These are phyloP conservation scores for Mus spretus DNA, from an alignment of 2,797 vertebrate species.

Conservation along the genomic window DNA sequence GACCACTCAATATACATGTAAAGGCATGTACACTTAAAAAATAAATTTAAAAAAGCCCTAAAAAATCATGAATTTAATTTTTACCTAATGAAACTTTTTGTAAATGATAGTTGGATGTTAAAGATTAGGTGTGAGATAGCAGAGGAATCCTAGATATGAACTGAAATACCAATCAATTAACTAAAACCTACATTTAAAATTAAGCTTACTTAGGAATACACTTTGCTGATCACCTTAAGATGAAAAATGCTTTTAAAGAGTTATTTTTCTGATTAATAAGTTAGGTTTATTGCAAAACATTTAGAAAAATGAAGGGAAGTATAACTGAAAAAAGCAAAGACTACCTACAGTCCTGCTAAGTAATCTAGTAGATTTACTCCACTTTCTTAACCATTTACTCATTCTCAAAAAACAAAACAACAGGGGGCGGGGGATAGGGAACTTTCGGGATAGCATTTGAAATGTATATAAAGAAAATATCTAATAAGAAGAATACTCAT, in stretches of 20 bases:
- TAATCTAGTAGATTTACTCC: not conserved
- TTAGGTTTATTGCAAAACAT: slow-evolving; percentile 27
- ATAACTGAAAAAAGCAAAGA: slow-evolving; percentile 24
- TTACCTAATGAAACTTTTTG: not conserved
- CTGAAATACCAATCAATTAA: slow-evolving; percentile 9
- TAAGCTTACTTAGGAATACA: not conserved
- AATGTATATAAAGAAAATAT: too few species aligned
- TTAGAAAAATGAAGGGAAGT: slow-evolving; percentile 12
- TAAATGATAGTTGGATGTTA: slow-evolving; percentile 21
- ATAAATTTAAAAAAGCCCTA: not conserved
- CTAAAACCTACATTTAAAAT: not conserved
- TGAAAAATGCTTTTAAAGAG: slow-evolving; percentile 9
- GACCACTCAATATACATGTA: not conserved
- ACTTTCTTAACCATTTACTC: not conserved
- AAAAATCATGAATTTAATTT: slow-evolving; percentile 33
- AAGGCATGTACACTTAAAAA: not conserved
- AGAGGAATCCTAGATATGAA: slow-evolving; percentile 12
- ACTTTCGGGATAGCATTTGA: too few species aligned
- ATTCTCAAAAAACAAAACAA: not conserved
- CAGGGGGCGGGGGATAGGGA: too few species aligned
- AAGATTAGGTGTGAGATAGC: not conserved
- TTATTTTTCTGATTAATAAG: slow-evolving; percentile 13
- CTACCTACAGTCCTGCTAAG: not conserved
- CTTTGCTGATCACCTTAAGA: not conserved
- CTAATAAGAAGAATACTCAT: not conserved